Conservation (phyloP, 2,888 invertebrate genomes). For the Meteorus colon region DNA sequence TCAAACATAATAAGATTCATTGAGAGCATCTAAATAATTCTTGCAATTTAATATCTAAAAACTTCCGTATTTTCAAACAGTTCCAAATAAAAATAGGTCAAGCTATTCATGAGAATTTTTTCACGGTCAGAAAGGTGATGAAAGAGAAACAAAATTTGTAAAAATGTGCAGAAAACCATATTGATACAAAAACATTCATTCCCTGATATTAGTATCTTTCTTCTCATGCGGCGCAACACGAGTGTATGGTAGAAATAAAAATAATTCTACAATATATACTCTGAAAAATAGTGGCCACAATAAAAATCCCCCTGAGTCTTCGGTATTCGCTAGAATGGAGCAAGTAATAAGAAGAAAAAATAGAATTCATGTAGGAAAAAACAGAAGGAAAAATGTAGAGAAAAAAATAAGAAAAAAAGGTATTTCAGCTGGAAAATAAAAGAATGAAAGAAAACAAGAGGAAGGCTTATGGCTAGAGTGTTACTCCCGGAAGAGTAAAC, state of each 20-base stretch:
- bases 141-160: too few species aligned
- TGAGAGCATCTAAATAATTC: too few species aligned
- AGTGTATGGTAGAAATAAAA: not conserved
- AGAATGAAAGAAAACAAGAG: constrained; percentile 8
- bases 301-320: not conserved
- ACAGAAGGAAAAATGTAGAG: not conserved
- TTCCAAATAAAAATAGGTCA: too few species aligned
- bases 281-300: not conserved
- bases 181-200: too few species aligned
- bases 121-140: too few species aligned
- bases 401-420: not conserved
- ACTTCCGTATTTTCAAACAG: too few species aligned
- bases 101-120: too few species aligned
- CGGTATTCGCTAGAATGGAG: constrained; percentile 21
- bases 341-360: constrained; percentile 29
- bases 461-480: constrained; percentile 24
- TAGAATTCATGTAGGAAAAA: not conserved
- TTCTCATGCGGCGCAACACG: not conserved
- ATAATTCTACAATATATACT: not conserved
- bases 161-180: too few species aligned
- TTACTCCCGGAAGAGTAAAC: constrained; percentile 48
- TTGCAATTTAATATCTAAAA: too few species aligned
- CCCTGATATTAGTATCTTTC: not conserved
- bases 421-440: not conserved
- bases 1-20: too few species aligned